Percentiles rank a stretch among this genome's conserved stretches.
Conservation (phyloP, 2,888 invertebrate genomes). For the Acronicta leporina region DNA sequence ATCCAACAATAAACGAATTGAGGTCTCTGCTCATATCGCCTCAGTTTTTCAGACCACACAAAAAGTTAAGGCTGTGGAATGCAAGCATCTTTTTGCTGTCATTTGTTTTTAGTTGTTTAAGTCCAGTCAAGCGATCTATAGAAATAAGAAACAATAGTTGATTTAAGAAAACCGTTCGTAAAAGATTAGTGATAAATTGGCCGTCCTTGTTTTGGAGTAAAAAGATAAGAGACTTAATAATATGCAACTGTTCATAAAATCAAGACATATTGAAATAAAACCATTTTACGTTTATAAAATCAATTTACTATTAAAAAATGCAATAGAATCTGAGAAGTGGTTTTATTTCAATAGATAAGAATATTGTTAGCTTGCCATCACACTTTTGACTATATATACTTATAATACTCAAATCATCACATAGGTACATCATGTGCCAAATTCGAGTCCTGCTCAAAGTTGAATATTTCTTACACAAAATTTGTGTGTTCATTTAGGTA, state of each 20-base stretch:
- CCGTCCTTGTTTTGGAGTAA: constrained; percentile 3
- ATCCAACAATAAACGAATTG: constrained; percentile 63
- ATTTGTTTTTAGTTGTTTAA: constrained; percentile 36
- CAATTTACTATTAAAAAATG: too few relatives aligned
- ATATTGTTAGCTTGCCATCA: constrained; percentile 12
- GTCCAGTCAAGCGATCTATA: constrained; percentile 16
- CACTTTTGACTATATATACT: too few relatives aligned
- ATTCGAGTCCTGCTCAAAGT: too few relatives aligned
- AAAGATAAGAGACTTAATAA: not conserved
- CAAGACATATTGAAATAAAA: too few relatives aligned
- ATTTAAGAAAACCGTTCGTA: constrained; percentile 20
- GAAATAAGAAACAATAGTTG: constrained; percentile 24
- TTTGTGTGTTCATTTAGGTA: too few relatives aligned
- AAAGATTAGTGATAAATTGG: constrained; percentile 20
- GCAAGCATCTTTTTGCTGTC: constrained; percentile 40
- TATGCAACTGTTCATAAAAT: too few relatives aligned
- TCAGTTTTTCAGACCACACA: constrained; percentile 34
- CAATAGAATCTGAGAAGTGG: too few relatives aligned
- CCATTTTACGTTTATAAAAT: too few relatives aligned
- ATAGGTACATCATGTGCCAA: too few relatives aligned
- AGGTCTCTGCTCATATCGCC: constrained; percentile 18
- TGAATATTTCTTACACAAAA: too few relatives aligned
- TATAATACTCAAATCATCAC: too few relatives aligned
- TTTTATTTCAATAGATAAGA: too few relatives aligned
- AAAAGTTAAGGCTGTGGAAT: constrained; percentile 43